Base-by-base conservation (phyloP, 2,888 invertebrate species). In the Disparrhopalites patrizii region DNA sequence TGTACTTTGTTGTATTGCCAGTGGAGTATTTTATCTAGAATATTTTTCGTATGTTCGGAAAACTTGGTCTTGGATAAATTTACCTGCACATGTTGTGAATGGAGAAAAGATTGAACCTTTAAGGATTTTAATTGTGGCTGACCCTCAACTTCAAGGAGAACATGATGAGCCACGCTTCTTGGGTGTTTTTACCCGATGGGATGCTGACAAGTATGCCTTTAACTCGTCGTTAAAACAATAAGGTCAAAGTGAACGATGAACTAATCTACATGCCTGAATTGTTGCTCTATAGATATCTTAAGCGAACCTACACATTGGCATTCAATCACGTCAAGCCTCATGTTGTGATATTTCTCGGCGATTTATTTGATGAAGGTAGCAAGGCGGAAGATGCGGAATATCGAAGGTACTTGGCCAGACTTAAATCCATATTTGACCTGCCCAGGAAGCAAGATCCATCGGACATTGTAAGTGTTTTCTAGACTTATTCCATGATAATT, bases 331-430 rank as follows among this genome's bases (percentile, higher is more conserved):
- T 88, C 51, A 81, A 87, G 73, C 96, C 97, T 8, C 86, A 96
- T 80, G 83, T 92, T 15, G 83, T 97, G 56, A 84, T 93, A 51
- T 97, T 93, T 80, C 82, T 98, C 64, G 98, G 98, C 1, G 98
- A 98, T 80, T 82, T 97, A 57, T 88, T 94, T 82, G 96, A 98
- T 77, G 98, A 98, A 81, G 97, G 96, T 0, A 91, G 91, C 66
- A 84, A 86, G 67, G 87, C 93, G 1, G 84, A 84, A 2, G 81
- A 83, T 67, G 81, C 83, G 57, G 87, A 91, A 77, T 96, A 88
- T 79, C 81, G 85, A 71, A 80, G 81, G 66, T 95, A 94, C 80
- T 85, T 87, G 30, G 80, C 84, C 68, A 84, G 96, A 77, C 85
- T 98, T 75, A 82, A 83, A 62, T 78, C 80, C 69, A 86, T 92